phyloP scores from a whole-genome alignment of 2,113 vertebrate genomes.

The Plectropomus leopardus region DNA sequence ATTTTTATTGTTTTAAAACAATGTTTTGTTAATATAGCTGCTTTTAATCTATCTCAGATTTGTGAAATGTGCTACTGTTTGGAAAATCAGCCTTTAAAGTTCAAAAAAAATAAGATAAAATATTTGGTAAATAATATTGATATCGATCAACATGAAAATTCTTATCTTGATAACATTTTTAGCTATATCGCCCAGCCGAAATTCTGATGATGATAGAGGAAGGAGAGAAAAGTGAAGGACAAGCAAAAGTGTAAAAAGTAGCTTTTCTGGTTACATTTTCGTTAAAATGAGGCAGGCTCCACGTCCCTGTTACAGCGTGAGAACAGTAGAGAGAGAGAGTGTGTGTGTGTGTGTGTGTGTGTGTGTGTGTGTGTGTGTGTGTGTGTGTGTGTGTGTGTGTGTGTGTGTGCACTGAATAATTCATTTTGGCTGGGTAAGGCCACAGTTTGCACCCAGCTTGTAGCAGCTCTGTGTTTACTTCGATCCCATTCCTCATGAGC shows the following conservation, averaged over 20 bases:
- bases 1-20: too few species aligned
- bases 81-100: too few species aligned
- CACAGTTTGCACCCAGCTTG: slow-evolving; percentile 22
- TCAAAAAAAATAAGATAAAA: too few species aligned
- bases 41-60: too few species aligned
- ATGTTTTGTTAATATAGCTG: too few species aligned
- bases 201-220: neutral
- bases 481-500: neutral
- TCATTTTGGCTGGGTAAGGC: slow-evolving; percentile 18
- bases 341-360: neutral
- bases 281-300: neutral
- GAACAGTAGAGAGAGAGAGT: slow-evolving; percentile 6
- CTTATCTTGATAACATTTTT: too few species aligned
- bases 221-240: neutral
- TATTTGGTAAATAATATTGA: too few species aligned
- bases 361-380: slow-evolving; percentile 6
- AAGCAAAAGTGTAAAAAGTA: neutral
- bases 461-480: slow-evolving; percentile 14
- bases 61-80: too few species aligned
- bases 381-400: slow-evolving; percentile 14
- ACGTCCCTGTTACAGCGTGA: slow-evolving; percentile 22
- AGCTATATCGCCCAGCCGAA: too few species aligned
- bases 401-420: slow-evolving; percentile 32
- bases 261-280: slow-evolving; percentile 31
- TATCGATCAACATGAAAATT: neutral